These are phyloP conservation scores for Hymenopus coronatus DNA, from an alignment of 2,888 invertebrate species.

Conservation along the genomic window DNA sequence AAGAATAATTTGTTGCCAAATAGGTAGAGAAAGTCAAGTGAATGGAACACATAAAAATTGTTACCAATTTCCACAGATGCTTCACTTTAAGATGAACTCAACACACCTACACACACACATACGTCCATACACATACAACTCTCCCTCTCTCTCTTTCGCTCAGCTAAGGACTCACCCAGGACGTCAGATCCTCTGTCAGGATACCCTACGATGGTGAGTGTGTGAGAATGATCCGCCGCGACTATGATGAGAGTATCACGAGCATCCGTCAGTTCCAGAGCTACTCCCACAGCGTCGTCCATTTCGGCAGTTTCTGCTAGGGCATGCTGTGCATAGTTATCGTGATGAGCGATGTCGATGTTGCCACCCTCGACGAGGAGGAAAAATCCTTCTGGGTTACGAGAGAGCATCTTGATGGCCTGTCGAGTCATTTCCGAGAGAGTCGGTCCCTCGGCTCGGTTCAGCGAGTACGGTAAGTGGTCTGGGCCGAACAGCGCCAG, in stretches of 20 bases:
- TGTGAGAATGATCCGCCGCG: constrained; percentile 64
- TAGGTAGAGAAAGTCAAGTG: no score
- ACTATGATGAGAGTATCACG: constrained; percentile 66
- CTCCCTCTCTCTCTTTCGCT: no score
- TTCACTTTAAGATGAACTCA: no score
- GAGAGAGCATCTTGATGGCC: constrained; percentile 53
- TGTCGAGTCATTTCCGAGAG: constrained; percentile 58
- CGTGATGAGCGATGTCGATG: constrained; percentile 64
- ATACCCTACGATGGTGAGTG: constrained; percentile 62
- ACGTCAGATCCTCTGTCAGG: constrained; percentile 59
- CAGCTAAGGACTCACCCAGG: constrained; percentile 41
- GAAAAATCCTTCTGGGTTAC: constrained; percentile 53
- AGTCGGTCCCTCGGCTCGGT: constrained; percentile 50
- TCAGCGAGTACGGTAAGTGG: constrained; percentile 57
- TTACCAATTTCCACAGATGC: no score
- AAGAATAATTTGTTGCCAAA: no score
- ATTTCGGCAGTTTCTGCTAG: constrained; percentile 63
- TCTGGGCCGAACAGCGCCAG: constrained; percentile 55
- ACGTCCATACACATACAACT: no score
- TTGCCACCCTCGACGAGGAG: constrained; percentile 61
- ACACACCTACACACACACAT: no score
- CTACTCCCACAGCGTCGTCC: constrained; percentile 59
- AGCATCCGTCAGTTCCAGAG: constrained; percentile 44
- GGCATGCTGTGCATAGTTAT: constrained; percentile 58
- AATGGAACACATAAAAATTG: no score